phyloP scores from a whole-genome alignment of 2,797 vertebrate genomes.

The Poeciliopsis presidionis region DNA sequence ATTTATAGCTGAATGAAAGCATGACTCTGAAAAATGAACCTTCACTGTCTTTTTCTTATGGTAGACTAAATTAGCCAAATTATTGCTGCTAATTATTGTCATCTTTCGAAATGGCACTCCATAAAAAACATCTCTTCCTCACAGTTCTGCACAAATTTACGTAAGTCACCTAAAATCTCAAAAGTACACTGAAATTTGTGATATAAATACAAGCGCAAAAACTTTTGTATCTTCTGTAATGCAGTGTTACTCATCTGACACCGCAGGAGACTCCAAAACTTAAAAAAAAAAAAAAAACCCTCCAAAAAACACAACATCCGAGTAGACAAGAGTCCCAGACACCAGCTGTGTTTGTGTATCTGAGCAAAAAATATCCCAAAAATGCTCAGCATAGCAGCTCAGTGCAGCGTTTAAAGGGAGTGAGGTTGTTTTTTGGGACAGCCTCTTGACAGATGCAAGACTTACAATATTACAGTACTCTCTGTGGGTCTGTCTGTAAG shows the following conservation, averaged over 20 bases:
- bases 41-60: no score
- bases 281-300: no score
- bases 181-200: background rate
- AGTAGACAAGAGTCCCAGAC: conserved; percentile 23
- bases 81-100: no score
- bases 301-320: conserved; percentile 29
- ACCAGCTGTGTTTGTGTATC: conserved; percentile 38
- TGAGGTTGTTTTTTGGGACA: background rate
- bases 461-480: conserved; percentile 12
- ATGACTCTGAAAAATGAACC: no score
- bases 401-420: conserved; percentile 15
- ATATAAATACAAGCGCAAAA: background rate
- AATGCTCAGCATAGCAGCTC: conserved; percentile 13
- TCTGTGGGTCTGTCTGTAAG: conserved; percentile 24
- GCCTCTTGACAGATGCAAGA: conserved; percentile 11
- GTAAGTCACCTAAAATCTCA: background rate
- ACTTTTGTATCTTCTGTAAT: conserved; percentile 29
- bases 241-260: conserved; percentile 28
- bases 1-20: no score
- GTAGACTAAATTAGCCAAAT: no score
- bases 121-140: background rate
- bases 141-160: background rate
- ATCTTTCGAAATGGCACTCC: no score
- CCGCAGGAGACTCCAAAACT: conserved; percentile 5
- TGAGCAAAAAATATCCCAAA: conserved; percentile 42